A percentile compares a stretch with the other conserved stretches of the same genome.
phyloP scores from a whole-genome alignment of 2,113 vertebrate genomes.

The Bufo bufo region DNA sequence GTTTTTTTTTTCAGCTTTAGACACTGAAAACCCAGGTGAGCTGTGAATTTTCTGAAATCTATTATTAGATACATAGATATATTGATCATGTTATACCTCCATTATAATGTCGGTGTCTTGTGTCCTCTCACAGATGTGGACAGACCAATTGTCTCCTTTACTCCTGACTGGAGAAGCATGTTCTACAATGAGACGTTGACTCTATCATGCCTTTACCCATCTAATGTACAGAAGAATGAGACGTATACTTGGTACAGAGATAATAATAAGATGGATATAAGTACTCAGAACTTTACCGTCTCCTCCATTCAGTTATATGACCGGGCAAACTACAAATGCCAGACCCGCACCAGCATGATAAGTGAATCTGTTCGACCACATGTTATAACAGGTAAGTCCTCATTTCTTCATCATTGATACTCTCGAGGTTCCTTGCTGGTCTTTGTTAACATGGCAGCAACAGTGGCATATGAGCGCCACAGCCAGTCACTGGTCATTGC shows the following conservation, averaged over 20 bases:
- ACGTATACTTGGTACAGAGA: constrained; percentile 7
- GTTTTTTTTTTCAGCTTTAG: neutral
- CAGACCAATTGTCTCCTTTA: constrained; percentile 4
- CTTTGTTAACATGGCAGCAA: no score
- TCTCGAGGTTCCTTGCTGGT: no score
- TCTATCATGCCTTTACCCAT: neutral
- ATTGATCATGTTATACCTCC: neutral
- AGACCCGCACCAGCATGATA: neutral
- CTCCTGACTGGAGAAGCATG: constrained; percentile 25
- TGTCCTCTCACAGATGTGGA: neutral
- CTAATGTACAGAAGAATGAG: neutral
- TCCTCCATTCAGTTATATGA: constrained; percentile 18
- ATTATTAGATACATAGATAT: neutral
- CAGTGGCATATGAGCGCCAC: no score
- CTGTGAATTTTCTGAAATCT: neutral
- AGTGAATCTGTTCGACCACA: neutral
- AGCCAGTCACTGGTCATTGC: no score
- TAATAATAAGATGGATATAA: neutral
- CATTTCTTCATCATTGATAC: no score
- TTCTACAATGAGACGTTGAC: constrained; percentile 34
- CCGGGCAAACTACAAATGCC: constrained; percentile 18
- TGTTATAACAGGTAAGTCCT: constrained; percentile 15
- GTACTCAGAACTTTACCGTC: constrained; percentile 21
- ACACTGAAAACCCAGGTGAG: neutral
- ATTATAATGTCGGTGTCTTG: neutral